Base-by-base conservation (phyloP, 1,140 invertebrate genomes). In the Drosophila murphyi region DNA sequence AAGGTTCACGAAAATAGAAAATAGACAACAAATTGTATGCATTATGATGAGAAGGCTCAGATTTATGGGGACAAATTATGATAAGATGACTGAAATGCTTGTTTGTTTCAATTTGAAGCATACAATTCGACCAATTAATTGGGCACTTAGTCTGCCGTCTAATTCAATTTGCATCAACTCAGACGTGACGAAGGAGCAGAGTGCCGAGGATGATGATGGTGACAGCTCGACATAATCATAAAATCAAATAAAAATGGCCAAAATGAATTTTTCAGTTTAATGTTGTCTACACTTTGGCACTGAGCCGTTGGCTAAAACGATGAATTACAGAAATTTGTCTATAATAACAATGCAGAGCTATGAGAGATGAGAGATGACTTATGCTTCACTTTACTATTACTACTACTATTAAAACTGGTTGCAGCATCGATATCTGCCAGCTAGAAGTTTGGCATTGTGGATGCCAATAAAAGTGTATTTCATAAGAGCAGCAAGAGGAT, bases 401-500 rank as follows among this genome's bases (percentile, higher is more conserved):
- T 56, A 20, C 20, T 20, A 20, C 20, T 20, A 20, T 20, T 20
- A 20, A 20, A 20, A 20, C 0, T 76, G 76, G 67, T 72, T 64
- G 43, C 52, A 37, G 28, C 35, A 51, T 31, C 3, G 37, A 4
- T 31, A 50, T 54, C 50, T 37, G 43, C 31, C 37, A 39, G 37
- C 37, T 20, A 20, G 20, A 20, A 20, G 1, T 20, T 2, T 39
- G 37, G 8, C 37, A 41, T 20, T 52, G 50, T 47, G 61, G 61
- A 57, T 67, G 45, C 61, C 51, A 67, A 67, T 45, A 55, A 67
- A 72, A 76, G 73, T 68, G 62, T 78, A 56, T 72, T 79, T 62
- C 76, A 82, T 85, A 82, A 83, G 67, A 83, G 78, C 78, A 78
- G 71, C 82, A 79, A 60, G 68, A 72, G 82, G 76, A 88, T 86